Conservation (phyloP, 2,888 invertebrate genomes). For the Caenorhabditis uteleia region DNA sequence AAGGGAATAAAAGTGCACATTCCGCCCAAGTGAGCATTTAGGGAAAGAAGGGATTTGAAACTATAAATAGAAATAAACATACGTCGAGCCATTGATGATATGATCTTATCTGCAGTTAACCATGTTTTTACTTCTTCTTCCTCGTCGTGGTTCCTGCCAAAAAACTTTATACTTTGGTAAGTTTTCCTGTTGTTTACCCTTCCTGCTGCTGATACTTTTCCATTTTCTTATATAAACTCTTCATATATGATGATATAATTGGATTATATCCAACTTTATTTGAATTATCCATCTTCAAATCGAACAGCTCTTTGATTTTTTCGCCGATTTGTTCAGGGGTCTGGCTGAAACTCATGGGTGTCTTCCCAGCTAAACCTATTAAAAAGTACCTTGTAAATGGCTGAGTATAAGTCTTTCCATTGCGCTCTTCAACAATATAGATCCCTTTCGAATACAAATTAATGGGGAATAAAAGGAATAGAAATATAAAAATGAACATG, state of each 20-base stretch:
- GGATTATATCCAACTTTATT: background rate
- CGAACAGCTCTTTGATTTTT: conserved; percentile 27
- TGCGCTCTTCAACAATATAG: conserved; percentile 27
- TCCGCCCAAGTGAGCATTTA: too few species aligned
- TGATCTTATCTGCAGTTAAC: conserved; percentile 29
- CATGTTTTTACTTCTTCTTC: conserved; percentile 27
- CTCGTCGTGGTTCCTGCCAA: conserved; percentile 71
- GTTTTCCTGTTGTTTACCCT: background rate
- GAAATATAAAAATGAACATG: background rate
- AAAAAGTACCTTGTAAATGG: conserved; percentile 18
- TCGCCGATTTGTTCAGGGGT: conserved; percentile 12
- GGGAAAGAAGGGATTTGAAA: background rate
- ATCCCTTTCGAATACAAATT: conserved; percentile 17
- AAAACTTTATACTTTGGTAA: conserved; percentile 66
- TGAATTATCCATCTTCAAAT: conserved; percentile 15
- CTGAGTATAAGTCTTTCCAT: conserved; percentile 35
- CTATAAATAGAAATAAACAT: background rate
- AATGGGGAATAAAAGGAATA: conserved; percentile 3
- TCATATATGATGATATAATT: conserved; percentile 20
- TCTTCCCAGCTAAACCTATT: background rate
- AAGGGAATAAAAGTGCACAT: too few species aligned
- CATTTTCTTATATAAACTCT: conserved; percentile 23
- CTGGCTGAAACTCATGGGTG: conserved; percentile 5
- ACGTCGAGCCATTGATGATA: conserved; percentile 20
- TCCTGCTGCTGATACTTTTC: conserved; percentile 24